Evolutionary conservation across 2,888 invertebrate genomes (phyloP), one percentile per base, ranked within the genome.

Genomic region (Cephus rjabovi): DNA sequence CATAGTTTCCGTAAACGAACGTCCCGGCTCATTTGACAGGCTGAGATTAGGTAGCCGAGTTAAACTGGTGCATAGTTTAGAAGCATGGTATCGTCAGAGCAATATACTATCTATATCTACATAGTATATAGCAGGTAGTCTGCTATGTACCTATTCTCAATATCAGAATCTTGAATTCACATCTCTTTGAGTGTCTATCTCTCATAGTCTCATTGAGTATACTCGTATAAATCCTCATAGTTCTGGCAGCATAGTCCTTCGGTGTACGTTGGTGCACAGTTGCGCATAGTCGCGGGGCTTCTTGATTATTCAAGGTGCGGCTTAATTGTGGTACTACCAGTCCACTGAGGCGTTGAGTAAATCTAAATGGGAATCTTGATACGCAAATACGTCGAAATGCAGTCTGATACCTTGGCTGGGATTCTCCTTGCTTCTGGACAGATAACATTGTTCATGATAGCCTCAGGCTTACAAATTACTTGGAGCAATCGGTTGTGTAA

Each of bases 341-440:
- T 33, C 33, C 15, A 34, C 23, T 34, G 33, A 71, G 30, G 71
- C 71, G 71, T 30, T 71, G 71, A 71, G 71, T 71, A 71, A 71
- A 71, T 71, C 71, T 30, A 34, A 71, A 71, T 71, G 71, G 30
- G 71, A 71, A 71, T 71, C 71, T 71, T 71, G 71, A 71, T 71
- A 71, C 23, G 71, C 71, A 71, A 71, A 71, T 34, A 6, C 33
- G 71, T 33, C 15, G 33, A 71, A 71, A 71, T 56, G 23, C 0
- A 71, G 34, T 33, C 30, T 30, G 71, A 34, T 33, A 30, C 30
- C 15, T 34, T 33, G 71, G 30, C 31, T 33, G 71, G 33, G 34
- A 34, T 34, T 34, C 11, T 71, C 71, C 33, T 34, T 23, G 71
- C 34, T 33, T 0, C 71, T 71, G 31, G 71, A 31, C 33, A 71